Evolutionary conservation across 2,113 vertebrate genomes (phyloP).

Genomic region (Toxostoma redivivum): DNA sequence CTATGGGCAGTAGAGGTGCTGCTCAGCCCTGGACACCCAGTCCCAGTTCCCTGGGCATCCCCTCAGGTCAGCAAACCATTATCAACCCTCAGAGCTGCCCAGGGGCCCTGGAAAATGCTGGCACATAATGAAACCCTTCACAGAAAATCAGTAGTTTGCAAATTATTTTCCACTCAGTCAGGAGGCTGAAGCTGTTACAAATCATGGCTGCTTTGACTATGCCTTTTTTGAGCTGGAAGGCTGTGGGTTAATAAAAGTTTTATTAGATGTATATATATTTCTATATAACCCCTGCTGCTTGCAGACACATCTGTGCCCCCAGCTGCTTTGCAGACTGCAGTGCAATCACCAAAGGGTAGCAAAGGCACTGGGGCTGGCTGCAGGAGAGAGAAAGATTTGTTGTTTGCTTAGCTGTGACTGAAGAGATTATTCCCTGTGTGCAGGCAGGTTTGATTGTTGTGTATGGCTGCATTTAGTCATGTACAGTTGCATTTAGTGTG

Average conservation of each 20-base stretch:
- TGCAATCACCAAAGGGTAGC: neutral
- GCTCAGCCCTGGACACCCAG: rapidly evolving
- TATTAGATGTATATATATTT: neutral
- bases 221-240: neutral
- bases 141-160: neutral
- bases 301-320: neutral
- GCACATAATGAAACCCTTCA: neutral
- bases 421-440: neutral
- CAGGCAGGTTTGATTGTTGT: neutral
- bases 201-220: neutral
- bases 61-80: neutral
- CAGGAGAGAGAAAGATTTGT: neutral
- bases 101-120: rapidly evolving
- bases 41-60: neutral
- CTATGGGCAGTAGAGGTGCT: neutral
- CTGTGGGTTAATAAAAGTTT: conserved; percentile 2
- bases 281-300: conserved; percentile 9
- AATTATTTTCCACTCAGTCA: neutral
- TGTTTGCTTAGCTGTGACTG: conserved; percentile 6
- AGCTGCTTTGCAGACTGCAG: neutral
- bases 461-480: neutral
- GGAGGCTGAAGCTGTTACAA: neutral
- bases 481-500: neutral
- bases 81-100: neutral
- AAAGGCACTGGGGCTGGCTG: neutral